These are phyloP conservation scores for Eremobia ochroleuca DNA, from an alignment of 2,888 invertebrate species.

Conservation along the genomic window DNA sequence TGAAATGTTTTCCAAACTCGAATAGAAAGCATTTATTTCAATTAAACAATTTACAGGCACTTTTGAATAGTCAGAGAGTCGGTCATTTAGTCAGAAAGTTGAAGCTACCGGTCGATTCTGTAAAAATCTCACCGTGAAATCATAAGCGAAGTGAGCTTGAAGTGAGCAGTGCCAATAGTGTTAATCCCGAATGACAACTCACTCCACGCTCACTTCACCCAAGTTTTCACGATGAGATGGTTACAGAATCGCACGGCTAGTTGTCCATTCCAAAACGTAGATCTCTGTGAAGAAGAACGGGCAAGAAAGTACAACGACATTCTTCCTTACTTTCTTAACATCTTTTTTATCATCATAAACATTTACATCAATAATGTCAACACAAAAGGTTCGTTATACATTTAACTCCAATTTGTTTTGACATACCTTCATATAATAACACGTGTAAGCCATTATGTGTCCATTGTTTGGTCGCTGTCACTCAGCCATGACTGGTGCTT, in stretches of 20 bases:
- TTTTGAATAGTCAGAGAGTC: no score
- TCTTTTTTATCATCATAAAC: neutral
- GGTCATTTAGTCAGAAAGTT: neutral
- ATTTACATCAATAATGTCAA: slow-evolving; percentile 1
- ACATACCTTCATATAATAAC: slow-evolving; percentile 47
- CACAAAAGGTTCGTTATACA: slow-evolving; percentile 25
- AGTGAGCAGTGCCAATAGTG: no score
- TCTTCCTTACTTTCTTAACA: neutral
- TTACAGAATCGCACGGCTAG: no score
- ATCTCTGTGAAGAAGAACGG: neutral
- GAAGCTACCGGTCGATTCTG: no score
- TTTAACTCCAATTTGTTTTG: slow-evolving; percentile 47
- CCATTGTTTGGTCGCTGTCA: slow-evolving; percentile 58
- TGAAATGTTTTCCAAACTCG: neutral
- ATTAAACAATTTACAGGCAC: neutral
- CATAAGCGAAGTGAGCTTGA: no score
- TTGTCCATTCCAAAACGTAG: neutral
- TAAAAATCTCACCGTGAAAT: no score
- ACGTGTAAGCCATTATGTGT: slow-evolving; percentile 48
- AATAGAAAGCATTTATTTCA: neutral
- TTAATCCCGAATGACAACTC: no score
- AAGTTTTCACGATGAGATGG: no score
- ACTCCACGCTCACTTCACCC: no score
- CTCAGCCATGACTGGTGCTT: slow-evolving; percentile 51
- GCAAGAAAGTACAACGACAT: neutral